Conservation (phyloP, 2,113 vertebrate genomes). For the Urocitellus parryii region DNA sequence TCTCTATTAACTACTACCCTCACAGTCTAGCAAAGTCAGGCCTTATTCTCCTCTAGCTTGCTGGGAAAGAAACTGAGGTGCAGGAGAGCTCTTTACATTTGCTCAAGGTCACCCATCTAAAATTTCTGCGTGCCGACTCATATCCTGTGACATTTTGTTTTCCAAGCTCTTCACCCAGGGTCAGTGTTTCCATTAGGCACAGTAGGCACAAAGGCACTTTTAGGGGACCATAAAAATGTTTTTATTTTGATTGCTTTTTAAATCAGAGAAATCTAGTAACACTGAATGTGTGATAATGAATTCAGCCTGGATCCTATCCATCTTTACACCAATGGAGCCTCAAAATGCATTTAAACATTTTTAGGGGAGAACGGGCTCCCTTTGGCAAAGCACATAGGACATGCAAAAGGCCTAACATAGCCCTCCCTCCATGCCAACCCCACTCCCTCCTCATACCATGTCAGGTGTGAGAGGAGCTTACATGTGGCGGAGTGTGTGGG, state of each 20-base stretch:
- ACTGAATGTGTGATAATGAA: background rate
- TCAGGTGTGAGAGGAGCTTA: background rate
- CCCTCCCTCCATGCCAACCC: no score
- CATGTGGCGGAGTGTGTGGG: background rate
- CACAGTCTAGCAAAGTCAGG: background rate
- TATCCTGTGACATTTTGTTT: constrained; percentile 47
- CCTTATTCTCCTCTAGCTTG: background rate
- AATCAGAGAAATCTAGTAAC: background rate
- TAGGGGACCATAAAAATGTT: background rate
- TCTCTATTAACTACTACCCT: background rate
- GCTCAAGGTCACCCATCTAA: background rate
- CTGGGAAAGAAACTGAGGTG: background rate
- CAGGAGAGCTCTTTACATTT: background rate
- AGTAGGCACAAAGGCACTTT: background rate
- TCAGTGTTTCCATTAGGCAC: background rate
- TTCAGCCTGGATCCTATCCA: background rate
- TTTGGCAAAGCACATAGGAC: background rate
- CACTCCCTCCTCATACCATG: background rate
- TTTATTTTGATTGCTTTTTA: constrained; percentile 43
- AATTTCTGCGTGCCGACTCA: background rate
- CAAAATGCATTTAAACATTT: background rate
- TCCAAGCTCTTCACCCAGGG: background rate
- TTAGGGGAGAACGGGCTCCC: background rate
- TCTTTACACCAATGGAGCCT: background rate
- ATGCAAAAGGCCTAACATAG: background rate